Evolutionary conservation across 2,888 invertebrate genomes (phyloP).

Genomic region (Creontiades dilutus): DNA sequence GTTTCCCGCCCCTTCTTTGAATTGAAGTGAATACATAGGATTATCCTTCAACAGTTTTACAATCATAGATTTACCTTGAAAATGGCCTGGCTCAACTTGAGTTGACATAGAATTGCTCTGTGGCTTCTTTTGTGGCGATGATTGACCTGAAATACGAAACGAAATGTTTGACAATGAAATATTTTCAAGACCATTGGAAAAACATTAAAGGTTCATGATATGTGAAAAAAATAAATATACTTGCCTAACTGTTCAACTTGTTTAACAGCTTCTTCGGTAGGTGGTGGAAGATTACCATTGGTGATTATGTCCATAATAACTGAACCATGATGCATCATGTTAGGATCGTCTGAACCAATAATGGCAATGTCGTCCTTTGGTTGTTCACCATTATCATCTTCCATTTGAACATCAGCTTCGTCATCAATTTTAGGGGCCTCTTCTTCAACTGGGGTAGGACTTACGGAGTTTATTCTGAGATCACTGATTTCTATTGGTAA

Average conservation of each 20-base stretch:
- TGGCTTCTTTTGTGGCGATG: slow-evolving; percentile 85
- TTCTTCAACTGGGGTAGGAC: slow-evolving; percentile 19
- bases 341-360: slow-evolving; percentile 65
- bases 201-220: background rate
- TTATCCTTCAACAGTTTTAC: too few species aligned
- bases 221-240: slow-evolving; percentile 9
- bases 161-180: too few species aligned
- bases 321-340: slow-evolving; percentile 63
- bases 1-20: too few species aligned
- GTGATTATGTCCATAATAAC: slow-evolving; percentile 66
- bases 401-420: background rate
- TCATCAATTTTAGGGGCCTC: slow-evolving; percentile 16
- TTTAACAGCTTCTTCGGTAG: slow-evolving; percentile 59
- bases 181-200: background rate
- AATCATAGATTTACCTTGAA: slow-evolving; percentile 81
- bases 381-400: slow-evolving; percentile 67
- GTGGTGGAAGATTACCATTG: slow-evolving; percentile 56
- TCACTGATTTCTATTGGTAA: slow-evolving; percentile 75
- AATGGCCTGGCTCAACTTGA: slow-evolving; percentile 91
- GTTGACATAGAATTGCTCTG: slow-evolving; percentile 89
- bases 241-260: slow-evolving; percentile 45
- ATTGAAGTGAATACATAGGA: too few species aligned
- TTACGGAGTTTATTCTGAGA: background rate
- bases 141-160: slow-evolving; percentile 33
- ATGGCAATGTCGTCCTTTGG: slow-evolving; percentile 54